Percentiles rank a stretch among this genome's conserved stretches.
Conservation (phyloP, 2,888 invertebrate genomes). For the Ernsta delagoae region DNA sequence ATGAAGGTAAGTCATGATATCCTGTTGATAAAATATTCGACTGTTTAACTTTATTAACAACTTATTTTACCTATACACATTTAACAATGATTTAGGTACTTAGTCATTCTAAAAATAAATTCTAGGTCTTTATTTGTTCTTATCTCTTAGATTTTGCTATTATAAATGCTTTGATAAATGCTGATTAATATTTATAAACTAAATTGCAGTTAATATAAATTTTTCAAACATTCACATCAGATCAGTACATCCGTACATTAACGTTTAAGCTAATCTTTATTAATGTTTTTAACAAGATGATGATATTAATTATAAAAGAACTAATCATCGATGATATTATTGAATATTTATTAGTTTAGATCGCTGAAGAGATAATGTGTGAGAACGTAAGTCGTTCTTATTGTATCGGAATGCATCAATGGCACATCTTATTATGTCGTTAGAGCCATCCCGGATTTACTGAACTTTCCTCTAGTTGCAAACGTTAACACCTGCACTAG, state of each 20-base stretch:
- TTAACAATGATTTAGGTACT: no score
- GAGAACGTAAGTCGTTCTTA: slow-evolving; percentile 25
- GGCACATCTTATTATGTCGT: slow-evolving; percentile 19
- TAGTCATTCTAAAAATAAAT: no score
- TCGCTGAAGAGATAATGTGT: slow-evolving; percentile 13
- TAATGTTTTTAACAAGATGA: slow-evolving; percentile 21
- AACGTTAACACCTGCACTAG: not conserved
- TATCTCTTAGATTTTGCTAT: no score
- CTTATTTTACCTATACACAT: no score
- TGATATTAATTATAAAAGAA: slow-evolving; percentile 23
- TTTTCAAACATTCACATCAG: no score
- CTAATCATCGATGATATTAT: slow-evolving; percentile 19
- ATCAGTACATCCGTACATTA: not conserved
- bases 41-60: no score
- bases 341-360: slow-evolving; percentile 31
- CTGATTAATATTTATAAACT: no score
- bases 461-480: slow-evolving; percentile 13
- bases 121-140: no score
- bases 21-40: no score
- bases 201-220: no score
- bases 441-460: slow-evolving; percentile 29
- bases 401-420: slow-evolving; percentile 37
- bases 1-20: slow-evolving; percentile 82
- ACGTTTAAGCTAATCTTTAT: slow-evolving; percentile 18
- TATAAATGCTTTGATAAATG: no score